Conservation (phyloP, 2,797 vertebrate species). For the Sebastes reedi region DNA sequence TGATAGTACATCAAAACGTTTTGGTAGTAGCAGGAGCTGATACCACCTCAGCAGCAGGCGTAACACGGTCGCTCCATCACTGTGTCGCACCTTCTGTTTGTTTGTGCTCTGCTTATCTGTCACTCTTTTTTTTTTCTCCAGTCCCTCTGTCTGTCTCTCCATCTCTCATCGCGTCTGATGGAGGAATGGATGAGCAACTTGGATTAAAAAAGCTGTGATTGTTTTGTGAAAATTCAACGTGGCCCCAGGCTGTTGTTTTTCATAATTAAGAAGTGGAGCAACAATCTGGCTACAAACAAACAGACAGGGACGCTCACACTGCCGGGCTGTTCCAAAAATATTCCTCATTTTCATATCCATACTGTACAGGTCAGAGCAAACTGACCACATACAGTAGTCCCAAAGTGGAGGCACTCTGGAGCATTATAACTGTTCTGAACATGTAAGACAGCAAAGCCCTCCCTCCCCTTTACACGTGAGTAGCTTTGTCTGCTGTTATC, state of each 20-base stretch:
- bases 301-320: conserved; percentile 31
- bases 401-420: background rate
- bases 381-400: conserved; percentile 3
- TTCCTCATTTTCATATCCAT: conserved; percentile 8
- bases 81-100: conserved; percentile 53
- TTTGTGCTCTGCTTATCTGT: conserved; percentile 39
- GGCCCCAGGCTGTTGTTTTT: conserved; percentile 69
- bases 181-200: conserved; percentile 13
- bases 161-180: conserved; percentile 23
- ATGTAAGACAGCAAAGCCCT: conserved; percentile 7
- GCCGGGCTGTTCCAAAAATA: conserved; percentile 13
- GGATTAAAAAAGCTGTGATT: conserved; percentile 43
- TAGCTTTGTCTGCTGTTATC: conserved; percentile 39
- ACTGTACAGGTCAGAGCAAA: conserved; percentile 8
- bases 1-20: background rate
- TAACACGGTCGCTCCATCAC: conserved; percentile 23
- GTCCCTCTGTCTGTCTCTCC: conserved; percentile 1
- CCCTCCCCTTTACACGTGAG: conserved; percentile 34
- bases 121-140: background rate
- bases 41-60: conserved; percentile 29
- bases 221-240: conserved; percentile 61
- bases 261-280: conserved; percentile 67
- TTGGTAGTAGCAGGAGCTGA: conserved; percentile 37
- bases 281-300: conserved; percentile 57
- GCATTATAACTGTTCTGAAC: conserved; percentile 11